Percentiles rank a stretch among this genome's conserved stretches.
Evolutionary conservation across 2,888 invertebrate genomes (phyloP).

Genomic region (Neoascia interrupta): DNA sequence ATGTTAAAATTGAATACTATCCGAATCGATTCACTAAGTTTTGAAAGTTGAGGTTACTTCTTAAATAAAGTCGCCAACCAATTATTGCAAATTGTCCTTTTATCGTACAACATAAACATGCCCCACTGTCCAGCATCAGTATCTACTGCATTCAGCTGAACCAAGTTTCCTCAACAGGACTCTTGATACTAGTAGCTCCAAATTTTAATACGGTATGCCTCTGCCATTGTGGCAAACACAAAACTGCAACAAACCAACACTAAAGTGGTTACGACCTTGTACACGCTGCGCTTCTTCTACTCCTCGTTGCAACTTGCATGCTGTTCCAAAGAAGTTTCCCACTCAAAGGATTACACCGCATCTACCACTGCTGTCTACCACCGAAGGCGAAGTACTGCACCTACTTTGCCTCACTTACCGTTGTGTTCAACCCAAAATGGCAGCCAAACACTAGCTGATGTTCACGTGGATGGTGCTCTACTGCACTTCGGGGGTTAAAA

Average conservation of each 20-base stretch:
- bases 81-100: too few relatives aligned
- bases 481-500: constrained; percentile 65
- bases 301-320: background rate
- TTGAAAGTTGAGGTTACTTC: too few relatives aligned
- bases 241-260: constrained; percentile 67
- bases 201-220: constrained; percentile 16
- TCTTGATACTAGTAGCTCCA: constrained; percentile 31
- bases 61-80: too few relatives aligned
- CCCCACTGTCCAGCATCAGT: constrained; percentile 17
- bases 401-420: background rate
- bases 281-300: constrained; percentile 22
- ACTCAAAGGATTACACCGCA: constrained; percentile 67
- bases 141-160: background rate
- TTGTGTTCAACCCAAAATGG: constrained; percentile 6
- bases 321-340: constrained; percentile 47
- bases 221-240: constrained; percentile 47
- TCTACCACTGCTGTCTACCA: constrained; percentile 42
- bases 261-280: constrained; percentile 68
- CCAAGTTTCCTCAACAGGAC: constrained; percentile 35
- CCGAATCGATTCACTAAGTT: too few relatives aligned
- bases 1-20: too few relatives aligned
- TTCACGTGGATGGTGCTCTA: constrained; percentile 39
- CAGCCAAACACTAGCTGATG: constrained; percentile 30
- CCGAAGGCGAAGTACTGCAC: constrained; percentile 27
- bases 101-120: too few relatives aligned